These are phyloP conservation scores for Cydia pomonella DNA, from an alignment of 1,140 invertebrate species.

Conservation along the genomic window DNA sequence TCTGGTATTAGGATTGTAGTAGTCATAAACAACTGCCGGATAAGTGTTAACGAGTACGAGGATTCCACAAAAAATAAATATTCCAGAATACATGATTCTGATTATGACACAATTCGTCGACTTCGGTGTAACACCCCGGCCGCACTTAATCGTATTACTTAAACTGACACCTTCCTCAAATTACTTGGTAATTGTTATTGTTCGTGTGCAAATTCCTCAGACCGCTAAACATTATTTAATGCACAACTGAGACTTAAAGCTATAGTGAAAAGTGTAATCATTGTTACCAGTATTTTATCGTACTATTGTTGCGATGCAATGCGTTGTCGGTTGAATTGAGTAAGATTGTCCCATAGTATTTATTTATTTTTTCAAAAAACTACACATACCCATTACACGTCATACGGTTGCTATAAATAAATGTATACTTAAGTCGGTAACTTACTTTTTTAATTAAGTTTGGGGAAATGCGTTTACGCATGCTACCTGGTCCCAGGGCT, in stretches of 20 bases:
- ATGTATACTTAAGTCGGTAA: too few relatives aligned
- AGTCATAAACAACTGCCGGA: conserved; percentile 4
- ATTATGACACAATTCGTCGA: neutral
- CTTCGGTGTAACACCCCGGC: neutral
- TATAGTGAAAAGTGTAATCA: neutral
- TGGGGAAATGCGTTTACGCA: too few relatives aligned
- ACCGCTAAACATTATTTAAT: neutral
- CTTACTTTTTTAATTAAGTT: too few relatives aligned
- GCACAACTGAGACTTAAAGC: neutral
- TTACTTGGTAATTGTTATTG: neutral
- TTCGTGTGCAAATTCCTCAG: neutral
- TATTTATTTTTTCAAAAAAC: too few relatives aligned
- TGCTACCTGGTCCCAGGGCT: too few relatives aligned
- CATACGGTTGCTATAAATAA: too few relatives aligned
- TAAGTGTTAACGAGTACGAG: neutral
- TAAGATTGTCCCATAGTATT: too few relatives aligned
- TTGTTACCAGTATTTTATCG: conserved; percentile 2
- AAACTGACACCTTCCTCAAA: conserved; percentile 13
- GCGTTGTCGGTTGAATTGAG: too few relatives aligned
- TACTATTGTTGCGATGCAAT: neutral
- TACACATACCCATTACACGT: too few relatives aligned
- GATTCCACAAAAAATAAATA: neutral
- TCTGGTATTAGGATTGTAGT: neutral
- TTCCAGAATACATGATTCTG: neutral
- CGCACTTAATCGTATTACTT: conserved; percentile 19